A percentile compares a stretch with the other conserved stretches of the same genome.
These are phyloP conservation scores for Myotis daubentonii DNA, from an alignment of 2,797 vertebrate genomes.

Conservation along the genomic window DNA sequence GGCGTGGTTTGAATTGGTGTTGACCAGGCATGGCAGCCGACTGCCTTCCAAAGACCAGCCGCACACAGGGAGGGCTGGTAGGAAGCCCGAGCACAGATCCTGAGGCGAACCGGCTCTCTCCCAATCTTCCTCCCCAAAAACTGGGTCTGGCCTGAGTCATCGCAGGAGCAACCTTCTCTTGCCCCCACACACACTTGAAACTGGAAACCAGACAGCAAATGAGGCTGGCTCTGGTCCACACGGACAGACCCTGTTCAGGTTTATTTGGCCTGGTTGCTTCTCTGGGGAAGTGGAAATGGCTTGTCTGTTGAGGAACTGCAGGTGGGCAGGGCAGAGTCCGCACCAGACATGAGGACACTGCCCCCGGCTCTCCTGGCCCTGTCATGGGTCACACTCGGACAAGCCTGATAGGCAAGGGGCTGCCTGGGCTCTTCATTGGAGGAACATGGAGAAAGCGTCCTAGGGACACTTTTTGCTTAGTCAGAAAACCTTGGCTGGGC, in stretches of 20 bases:
- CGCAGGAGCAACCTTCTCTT: background rate
- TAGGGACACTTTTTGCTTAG: conserved; percentile 69
- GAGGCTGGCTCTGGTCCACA: background rate
- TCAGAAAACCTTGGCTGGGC: conserved; percentile 26
- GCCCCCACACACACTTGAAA: background rate
- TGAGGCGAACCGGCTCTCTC: background rate
- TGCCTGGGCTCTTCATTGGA: background rate
- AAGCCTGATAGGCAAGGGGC: background rate
- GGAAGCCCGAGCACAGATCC: background rate
- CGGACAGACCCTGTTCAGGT: background rate
- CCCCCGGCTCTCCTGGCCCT: background rate
- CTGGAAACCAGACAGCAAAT: background rate
- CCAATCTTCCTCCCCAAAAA: background rate
- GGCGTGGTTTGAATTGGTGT: conserved; percentile 53
- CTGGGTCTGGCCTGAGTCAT: background rate
- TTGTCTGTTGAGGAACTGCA: background rate
- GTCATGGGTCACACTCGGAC: background rate
- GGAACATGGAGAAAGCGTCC: background rate
- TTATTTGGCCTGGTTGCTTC: conserved; percentile 37
- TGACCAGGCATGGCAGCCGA: background rate
- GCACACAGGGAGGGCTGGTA: background rate
- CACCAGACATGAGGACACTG: background rate
- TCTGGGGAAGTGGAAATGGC: background rate
- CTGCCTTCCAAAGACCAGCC: background rate
- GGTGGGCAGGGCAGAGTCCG: background rate